A percentile compares a stretch with the other conserved stretches of the same genome.
phyloP scores from a whole-genome alignment of 1,140 invertebrate species.

The Nixonia krombeini region DNA sequence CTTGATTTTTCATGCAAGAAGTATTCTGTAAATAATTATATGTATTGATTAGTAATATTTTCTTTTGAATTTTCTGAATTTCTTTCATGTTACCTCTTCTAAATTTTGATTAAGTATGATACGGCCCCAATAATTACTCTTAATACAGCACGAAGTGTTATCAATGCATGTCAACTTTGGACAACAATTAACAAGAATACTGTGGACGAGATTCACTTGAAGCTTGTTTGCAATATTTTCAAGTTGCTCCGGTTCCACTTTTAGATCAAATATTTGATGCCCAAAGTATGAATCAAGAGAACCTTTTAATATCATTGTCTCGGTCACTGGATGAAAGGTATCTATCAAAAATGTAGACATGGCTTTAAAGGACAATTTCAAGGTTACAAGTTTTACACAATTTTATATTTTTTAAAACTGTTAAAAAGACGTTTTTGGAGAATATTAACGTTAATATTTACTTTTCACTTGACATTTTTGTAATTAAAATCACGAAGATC shows the following conservation, averaged over 20 bases:
- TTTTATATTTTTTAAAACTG: too few species aligned
- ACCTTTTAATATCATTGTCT: constrained; percentile 50
- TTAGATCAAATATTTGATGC: constrained; percentile 73
- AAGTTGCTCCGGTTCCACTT: constrained; percentile 72
- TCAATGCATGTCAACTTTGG: constrained; percentile 64
- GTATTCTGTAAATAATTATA: constrained; percentile 19
- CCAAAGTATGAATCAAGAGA: constrained; percentile 67
- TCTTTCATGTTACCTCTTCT: constrained; percentile 38
- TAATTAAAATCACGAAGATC: too few species aligned
- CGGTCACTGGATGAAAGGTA: constrained; percentile 19
- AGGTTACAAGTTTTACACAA: background rate
- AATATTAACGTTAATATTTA: too few species aligned
- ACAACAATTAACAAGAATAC: constrained; percentile 73
- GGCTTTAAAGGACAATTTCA: background rate
- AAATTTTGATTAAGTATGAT: constrained; percentile 55
- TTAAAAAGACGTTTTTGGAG: too few species aligned
- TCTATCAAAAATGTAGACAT: constrained; percentile 26
- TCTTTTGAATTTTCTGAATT: too few species aligned
- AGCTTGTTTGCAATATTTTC: constrained; percentile 72
- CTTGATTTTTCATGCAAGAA: constrained; percentile 22
- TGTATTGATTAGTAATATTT: too few species aligned
- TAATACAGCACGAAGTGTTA: constrained; percentile 34
- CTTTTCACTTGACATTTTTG: too few species aligned
- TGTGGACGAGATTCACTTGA: constrained; percentile 75
- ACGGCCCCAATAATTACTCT: constrained; percentile 52